A percentile compares a stretch with the other conserved stretches of the same genome.
These are phyloP conservation scores for Benitochromis conjunctus DNA, from an alignment of 2,113 vertebrate genomes.

Conservation along the genomic window DNA sequence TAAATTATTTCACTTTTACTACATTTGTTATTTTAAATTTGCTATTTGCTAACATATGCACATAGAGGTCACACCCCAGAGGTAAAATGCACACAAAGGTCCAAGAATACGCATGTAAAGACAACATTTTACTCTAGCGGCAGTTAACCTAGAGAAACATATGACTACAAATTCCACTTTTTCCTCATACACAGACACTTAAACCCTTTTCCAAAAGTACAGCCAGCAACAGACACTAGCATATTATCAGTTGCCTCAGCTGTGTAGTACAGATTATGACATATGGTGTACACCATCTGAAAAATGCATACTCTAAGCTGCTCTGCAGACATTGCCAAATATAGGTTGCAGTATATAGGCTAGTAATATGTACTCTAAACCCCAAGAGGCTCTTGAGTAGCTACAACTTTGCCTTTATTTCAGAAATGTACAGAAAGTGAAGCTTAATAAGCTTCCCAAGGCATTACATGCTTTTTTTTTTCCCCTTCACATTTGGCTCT, in stretches of 20 bases:
- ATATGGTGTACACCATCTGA: constrained; percentile 31
- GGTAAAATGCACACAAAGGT: not conserved
- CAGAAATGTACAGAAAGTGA: not conserved
- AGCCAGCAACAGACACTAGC: not conserved
- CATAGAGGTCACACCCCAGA: not conserved
- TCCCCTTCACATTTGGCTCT: constrained; percentile 27
- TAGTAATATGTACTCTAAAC: constrained; percentile 19
- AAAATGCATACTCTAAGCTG: constrained; percentile 10
- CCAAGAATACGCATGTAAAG: not conserved
- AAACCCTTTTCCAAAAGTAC: not conserved
- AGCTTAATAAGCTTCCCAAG: not conserved
- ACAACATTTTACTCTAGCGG: not conserved
- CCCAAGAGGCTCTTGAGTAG: constrained; percentile 10
- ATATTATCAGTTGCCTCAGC: constrained; percentile 6
- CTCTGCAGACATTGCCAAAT: constrained; percentile 23
- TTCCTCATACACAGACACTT: not conserved
- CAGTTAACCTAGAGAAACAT: not conserved
- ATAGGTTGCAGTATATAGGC: constrained; percentile 19
- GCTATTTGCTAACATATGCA: not conserved
- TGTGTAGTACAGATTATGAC: constrained; percentile 15
- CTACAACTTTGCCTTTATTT: not conserved
- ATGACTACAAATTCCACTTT: not conserved
- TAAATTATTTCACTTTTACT: not conserved
- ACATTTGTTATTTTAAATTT: not conserved
- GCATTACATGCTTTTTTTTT: not conserved